Base-by-base conservation (phyloP, 2,888 invertebrate genomes). In the Colostygia pectinataria region DNA sequence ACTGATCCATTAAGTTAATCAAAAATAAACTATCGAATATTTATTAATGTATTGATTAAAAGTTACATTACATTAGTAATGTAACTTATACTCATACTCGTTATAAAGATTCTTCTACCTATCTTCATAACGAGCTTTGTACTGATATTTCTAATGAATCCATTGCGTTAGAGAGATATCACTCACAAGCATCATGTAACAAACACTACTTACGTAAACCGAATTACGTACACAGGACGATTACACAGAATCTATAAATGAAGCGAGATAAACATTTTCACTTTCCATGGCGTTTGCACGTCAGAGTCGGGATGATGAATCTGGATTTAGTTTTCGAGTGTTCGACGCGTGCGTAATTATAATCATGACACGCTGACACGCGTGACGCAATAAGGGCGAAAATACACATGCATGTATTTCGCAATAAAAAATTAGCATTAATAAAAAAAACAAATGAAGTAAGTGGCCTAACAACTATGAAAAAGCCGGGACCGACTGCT, bases 321-420 rank as follows among this genome's bases (percentile, higher is more conserved):
- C 69, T 74, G 65, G 76, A 80, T 78, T 80, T 78, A 70, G 76
- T 67, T 77, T 76, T 81, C 73, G 74, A 80, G 82, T 78, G 76
- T 69, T 67, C 59, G 60, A 63, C 70, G 61, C 59, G 61, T 63
- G 64, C 67, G 77, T 81, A 81, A 83, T 84, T 83, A 84, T 82
- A 84, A 76, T 70, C 66, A 72, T 82, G 80, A 80, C 74, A 74
- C 59, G 27, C 53, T 63, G 80, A 79, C 74, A 74, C 60, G 31
- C 54, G 64, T 77, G 81, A 77, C 75, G 77, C 63, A 65, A 57
- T 55, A n/a, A n/a, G n/a, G n/a, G n/a, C n/a, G n/a, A n/a, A n/a
- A n/a, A n/a, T n/a, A n/a, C n/a, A n/a, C n/a, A n/a, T n/a, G n/a
- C n/a, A n/a, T n/a, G n/a, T n/a, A n/a, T n/a, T n/a, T n/a, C n/a